Conservation (phyloP, 1,140 invertebrate genomes). For the Nymphalis io region DNA sequence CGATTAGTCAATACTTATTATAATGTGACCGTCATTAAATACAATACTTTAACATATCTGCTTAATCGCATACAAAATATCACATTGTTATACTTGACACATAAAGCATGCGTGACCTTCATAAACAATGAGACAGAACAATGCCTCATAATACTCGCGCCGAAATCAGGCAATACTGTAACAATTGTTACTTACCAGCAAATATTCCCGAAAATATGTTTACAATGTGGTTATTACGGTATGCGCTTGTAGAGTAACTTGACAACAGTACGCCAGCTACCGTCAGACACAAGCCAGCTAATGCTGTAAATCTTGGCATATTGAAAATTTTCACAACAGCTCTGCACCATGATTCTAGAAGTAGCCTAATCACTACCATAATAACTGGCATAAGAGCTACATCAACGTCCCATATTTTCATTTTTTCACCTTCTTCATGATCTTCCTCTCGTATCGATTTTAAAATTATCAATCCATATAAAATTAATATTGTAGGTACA, state of each 20-base stretch:
- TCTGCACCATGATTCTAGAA: constrained; percentile 81
- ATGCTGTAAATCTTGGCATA: constrained; percentile 78
- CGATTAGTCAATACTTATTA: constrained; percentile 16
- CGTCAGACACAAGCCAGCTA: constrained; percentile 75
- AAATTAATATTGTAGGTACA: constrained; percentile 78
- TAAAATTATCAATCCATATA: constrained; percentile 81
- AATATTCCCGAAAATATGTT: constrained; percentile 77
- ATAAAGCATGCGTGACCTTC: constrained; percentile 17
- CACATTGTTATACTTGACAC: constrained; percentile 18
- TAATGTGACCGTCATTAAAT: neutral
- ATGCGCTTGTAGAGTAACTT: constrained; percentile 66
- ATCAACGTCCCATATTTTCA: constrained; percentile 78
- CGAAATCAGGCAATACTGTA: constrained; percentile 4
- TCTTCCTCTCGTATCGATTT: constrained; percentile 69
- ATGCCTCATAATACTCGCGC: constrained; percentile 2
- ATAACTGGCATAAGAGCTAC: constrained; percentile 81
- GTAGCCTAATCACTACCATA: constrained; percentile 77
- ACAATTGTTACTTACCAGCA: constrained; percentile 58
- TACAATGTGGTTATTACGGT: constrained; percentile 69
- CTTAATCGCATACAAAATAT: constrained; percentile 13
- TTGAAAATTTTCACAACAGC: constrained; percentile 80
- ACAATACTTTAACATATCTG: constrained; percentile 4
- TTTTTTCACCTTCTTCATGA: constrained; percentile 66
- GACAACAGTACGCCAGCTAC: constrained; percentile 75
- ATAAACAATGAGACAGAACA: constrained; percentile 13